Evolutionary conservation across 2,888 invertebrate genomes (phyloP), one percentile per base, ranked within the genome.

Genomic region (Tanytarsus gracilentus): DNA sequence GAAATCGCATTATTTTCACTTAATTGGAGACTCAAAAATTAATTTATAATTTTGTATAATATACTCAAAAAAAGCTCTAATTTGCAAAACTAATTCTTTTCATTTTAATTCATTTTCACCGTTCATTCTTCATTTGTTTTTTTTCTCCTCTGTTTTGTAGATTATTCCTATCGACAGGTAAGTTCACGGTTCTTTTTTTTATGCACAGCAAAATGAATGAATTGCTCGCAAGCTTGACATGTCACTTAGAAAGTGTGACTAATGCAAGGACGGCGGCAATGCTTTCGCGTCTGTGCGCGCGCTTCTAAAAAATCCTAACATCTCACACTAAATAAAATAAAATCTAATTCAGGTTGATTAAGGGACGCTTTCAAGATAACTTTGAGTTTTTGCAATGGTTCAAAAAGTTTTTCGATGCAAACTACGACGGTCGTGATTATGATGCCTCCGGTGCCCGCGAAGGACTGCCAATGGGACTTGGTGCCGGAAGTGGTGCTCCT

Each of bases 371-470:
- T 80, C 97, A 97, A 84, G 97, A 98, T 82, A 98, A 98, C 81
- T 98, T 98, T 83, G 97, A 98, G 77, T 97, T 97, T 79, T 86
- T 98, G 69, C 97, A 98, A 80, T 98, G 97, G 97, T 98, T 98
- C 83, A 97, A 98, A 83, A 95, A 96, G 77, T 97, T 98, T 80
- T 98, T 96, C 79, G 97, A 98, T 78, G 96, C 96, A 69, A 99
- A 99, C 82, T 96, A 94, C 79, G 87, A 88, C 75, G 95, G 94
- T 72, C 80, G 84, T 70, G 92, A 93, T 65, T 98, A 98, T 76
- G 92, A 96, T 77, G 88, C 98, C 62, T 76, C 90, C 70, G 83
- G 81, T 65, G 87, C 88, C 70, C 82, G 97, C 67, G 88, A 86
- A 69, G 91, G 92, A 68, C 86, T 89, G 71, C 79, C 82, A 61